Evolutionary conservation across 2,888 invertebrate genomes (phyloP), one percentile per base, ranked within the genome.

Genomic region (Osmoderma eremita): DNA sequence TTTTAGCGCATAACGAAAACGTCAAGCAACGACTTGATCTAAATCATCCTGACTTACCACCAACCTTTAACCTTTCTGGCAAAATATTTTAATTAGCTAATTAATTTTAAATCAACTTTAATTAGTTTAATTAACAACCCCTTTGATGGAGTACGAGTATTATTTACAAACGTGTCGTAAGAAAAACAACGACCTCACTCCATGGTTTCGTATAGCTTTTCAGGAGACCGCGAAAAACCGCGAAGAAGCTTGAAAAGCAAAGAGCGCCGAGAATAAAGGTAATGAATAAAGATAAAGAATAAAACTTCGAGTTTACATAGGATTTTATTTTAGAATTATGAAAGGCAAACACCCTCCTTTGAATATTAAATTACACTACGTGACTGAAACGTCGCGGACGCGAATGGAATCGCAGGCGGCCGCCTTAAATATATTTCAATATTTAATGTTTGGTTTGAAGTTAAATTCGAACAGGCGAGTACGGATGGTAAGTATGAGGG

Each of bases 381-480:
- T 61, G 42, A 61, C 45, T 61, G 30, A 30, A 30, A 30, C 30
- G 45, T 30, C 45, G 58, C 42, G 17, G 22, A 30, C 42, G 20
- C 8, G 36, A 45, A 61, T 15, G 17, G 30, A 61, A 10, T 38
- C 12, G 53, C 8, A 18, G 38, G 53, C 13, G 17, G 30, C 20
- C 17, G 42, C 36, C 58, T 61, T 61, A 61, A 61, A 61, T 61
- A 61, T 61, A 61, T 61, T 61, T 61, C 58, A 61, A 61, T 61
- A 61, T 61, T 61, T 61, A 61, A 61, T 45, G 58, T 61, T 61
- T 61, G 58, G 58, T 61, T 61, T 61, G 45, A 61, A 61, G 58
- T 61, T 61, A 10, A 45, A 61, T 45, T 45, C 58, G 45, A 61
- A 45, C 24, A 24, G 42, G 45, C 30, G 45, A 24, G 10, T 45